Percentiles rank a stretch among this genome's conserved stretches.
Evolutionary conservation across 1,140 invertebrate genomes (phyloP).

Genomic region (Sipha flava): DNA sequence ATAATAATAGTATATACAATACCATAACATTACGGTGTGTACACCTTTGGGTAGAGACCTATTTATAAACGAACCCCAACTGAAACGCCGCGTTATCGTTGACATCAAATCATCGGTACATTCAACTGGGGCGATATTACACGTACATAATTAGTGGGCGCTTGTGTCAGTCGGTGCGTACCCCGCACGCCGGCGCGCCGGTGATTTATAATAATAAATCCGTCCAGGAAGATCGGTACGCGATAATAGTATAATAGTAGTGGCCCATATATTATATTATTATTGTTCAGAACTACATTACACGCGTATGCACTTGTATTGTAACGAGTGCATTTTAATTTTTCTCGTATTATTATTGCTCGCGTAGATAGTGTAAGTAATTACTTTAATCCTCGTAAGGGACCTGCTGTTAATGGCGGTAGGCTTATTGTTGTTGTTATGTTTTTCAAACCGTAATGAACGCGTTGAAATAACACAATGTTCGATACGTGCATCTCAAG

Average conservation of each 20-base stretch:
- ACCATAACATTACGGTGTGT: no score
- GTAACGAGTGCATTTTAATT: neutral
- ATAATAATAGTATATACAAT: neutral
- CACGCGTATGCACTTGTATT: neutral
- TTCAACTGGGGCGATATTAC: neutral
- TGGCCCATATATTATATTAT: neutral
- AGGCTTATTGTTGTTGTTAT: neutral
- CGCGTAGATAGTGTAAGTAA: neutral
- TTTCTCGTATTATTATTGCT: neutral
- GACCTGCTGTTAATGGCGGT: neutral
- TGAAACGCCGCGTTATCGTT: neutral
- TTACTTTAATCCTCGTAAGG: neutral
- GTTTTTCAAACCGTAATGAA: neutral
- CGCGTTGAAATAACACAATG: neutral
- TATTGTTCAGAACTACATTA: neutral
- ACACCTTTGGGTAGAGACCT: no score
- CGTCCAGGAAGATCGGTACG: neutral
- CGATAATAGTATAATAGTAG: neutral
- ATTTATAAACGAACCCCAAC: no score
- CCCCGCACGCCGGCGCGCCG: no score
- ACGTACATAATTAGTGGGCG: neutral
- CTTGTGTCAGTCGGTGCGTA: no score
- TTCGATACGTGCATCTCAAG: no score
- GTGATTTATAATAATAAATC: neutral
- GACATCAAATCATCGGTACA: neutral